These are phyloP conservation scores for human DNA, from an alignment of 2,113 vertebrate species.

Conservation along the genomic window DNA sequence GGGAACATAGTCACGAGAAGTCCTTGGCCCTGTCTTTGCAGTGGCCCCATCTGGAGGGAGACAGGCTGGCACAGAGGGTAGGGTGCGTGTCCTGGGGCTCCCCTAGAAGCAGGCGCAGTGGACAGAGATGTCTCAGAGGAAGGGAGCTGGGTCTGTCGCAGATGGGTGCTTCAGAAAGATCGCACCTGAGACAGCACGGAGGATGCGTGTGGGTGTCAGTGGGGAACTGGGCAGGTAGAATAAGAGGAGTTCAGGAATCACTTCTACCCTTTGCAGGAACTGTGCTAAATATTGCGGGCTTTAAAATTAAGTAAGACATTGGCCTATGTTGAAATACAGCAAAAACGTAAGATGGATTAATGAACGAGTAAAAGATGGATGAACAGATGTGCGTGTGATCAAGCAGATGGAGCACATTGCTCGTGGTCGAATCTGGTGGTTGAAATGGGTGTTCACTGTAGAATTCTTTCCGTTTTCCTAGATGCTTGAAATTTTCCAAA, in stretches of 20 bases:
- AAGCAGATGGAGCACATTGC: accelerated
- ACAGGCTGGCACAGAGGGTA: neutral
- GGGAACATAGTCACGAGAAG: neutral
- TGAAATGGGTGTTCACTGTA: neutral
- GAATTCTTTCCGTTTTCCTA: neutral
- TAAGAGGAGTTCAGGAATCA: neutral
- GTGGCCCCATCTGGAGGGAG: neutral
- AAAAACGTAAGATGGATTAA: neutral
- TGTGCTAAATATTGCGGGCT: neutral
- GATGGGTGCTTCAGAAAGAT: neutral
- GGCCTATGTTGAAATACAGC: neutral
- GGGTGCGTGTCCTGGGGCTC: accelerated
- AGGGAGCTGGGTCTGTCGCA: accelerated
- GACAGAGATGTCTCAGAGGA: neutral
- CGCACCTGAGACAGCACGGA: accelerated
- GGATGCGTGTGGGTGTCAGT: accelerated
- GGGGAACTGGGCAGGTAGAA: accelerated
- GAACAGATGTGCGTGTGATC: accelerated
- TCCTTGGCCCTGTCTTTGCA: neutral
- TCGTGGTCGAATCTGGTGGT: accelerated
- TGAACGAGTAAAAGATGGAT: neutral
- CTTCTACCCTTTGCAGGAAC: neutral
- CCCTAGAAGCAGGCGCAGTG: accelerated
- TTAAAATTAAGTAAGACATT: neutral
- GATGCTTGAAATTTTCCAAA: neutral